Percentiles rank a stretch among this genome's conserved stretches.
phyloP scores from a whole-genome alignment of 2,113 vertebrate species.

The Perca flavescens region DNA sequence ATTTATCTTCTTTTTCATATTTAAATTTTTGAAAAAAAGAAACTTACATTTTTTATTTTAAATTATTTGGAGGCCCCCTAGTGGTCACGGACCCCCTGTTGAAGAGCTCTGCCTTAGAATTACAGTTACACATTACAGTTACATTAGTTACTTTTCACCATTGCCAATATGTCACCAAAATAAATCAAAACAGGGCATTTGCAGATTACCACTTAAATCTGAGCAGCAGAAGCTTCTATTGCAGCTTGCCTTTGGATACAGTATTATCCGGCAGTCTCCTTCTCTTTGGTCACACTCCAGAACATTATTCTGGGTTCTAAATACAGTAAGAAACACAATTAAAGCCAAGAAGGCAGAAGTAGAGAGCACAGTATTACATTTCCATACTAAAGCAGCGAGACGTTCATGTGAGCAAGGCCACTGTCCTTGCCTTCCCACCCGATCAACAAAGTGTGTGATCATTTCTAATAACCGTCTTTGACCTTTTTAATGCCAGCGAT shows the following conservation, averaged over 20 bases:
- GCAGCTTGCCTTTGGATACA: conserved; percentile 11
- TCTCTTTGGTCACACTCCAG: not conserved
- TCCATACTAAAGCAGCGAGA: not conserved
- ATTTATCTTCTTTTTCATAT: no score
- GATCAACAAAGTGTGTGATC: conserved; percentile 19
- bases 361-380: conserved; percentile 14
- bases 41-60: no score
- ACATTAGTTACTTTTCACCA: conserved; percentile 24
- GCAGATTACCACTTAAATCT: conserved; percentile 67
- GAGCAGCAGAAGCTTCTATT: conserved; percentile 20
- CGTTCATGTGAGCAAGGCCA: not conserved
- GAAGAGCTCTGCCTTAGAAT: not conserved
- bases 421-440: not conserved
- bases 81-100: no score
- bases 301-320: not conserved
- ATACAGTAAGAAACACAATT: not conserved
- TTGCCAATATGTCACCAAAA: conserved; percentile 36
- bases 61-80: no score
- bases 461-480: conserved; percentile 42
- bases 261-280: conserved; percentile 10
- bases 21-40: no score
- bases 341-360: conserved; percentile 1
- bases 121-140: not conserved
- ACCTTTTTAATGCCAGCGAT: conserved; percentile 35
- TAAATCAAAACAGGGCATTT: conserved; percentile 42